Conservation (phyloP, 2,888 invertebrate genomes). For the Malthinus flaveolus region DNA sequence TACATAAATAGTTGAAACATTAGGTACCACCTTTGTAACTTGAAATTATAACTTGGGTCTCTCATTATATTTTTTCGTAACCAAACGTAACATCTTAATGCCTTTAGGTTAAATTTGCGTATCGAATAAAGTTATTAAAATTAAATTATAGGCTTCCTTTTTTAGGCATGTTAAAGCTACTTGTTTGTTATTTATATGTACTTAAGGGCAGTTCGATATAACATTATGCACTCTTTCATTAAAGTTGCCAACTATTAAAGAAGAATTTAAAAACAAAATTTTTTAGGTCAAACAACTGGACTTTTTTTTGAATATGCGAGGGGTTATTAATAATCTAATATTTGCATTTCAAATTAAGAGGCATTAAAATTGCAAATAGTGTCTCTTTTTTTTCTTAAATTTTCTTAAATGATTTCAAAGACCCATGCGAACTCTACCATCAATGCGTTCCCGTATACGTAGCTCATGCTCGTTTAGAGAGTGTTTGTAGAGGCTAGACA, state of each 20-base stretch:
- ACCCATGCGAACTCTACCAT: too few species aligned
- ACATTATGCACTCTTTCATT: too few species aligned
- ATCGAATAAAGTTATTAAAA: constrained; percentile 5
- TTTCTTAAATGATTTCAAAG: too few species aligned
- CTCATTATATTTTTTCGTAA: too few species aligned
- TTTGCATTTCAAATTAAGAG: not conserved
- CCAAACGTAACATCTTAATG: not conserved
- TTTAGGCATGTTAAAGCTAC: not conserved
- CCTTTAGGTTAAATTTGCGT: not conserved
- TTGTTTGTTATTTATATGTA: not conserved
- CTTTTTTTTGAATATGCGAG: not conserved
- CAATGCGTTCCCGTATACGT: too few species aligned
- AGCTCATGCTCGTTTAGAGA: too few species aligned
- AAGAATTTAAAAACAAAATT: not conserved
- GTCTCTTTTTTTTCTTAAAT: constrained; percentile 2
- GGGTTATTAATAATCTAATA: not conserved
- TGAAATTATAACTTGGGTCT: not conserved
- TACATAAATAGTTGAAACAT: constrained; percentile 18
- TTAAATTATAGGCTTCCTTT: not conserved
- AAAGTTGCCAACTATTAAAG: not conserved
- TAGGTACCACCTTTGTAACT: not conserved
- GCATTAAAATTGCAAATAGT: constrained; percentile 3
- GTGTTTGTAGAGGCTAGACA: too few species aligned
- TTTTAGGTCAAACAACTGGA: constrained; percentile 2
- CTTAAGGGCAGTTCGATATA: not conserved